Evolutionary conservation across 2,888 invertebrate genomes (phyloP).

Genomic region (Macrostomum cliftonense): DNA sequence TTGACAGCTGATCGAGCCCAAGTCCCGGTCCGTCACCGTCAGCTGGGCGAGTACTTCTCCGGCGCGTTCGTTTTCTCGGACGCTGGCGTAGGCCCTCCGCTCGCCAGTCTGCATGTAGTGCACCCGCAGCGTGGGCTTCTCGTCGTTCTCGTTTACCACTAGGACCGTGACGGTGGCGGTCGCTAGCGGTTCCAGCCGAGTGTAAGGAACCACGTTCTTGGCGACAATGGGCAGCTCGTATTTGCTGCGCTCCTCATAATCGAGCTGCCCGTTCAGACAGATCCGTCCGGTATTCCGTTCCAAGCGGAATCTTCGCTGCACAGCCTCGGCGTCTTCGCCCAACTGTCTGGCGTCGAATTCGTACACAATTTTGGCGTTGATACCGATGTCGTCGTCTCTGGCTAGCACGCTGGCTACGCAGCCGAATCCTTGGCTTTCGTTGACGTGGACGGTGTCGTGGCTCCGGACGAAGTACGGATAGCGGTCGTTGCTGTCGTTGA

Average conservation of each 20-base stretch:
- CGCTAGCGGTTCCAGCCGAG: neutral
- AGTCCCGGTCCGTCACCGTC: neutral
- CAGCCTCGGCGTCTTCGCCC: neutral
- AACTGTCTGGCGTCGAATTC: neutral
- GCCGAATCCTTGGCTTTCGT: neutral
- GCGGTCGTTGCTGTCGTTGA: no score
- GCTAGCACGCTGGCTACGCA: neutral
- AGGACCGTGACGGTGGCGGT: neutral
- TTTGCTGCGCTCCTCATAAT: neutral
- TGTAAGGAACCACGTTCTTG: neutral
- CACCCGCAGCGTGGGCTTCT: slow-evolving; percentile 1
- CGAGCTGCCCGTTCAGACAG: neutral
- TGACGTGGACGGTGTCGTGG: neutral
- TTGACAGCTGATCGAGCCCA: no score
- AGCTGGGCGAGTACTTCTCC: neutral
- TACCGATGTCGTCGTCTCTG: neutral
- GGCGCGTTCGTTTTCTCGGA: neutral
- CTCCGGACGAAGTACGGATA: neutral
- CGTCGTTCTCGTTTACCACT: slow-evolving; percentile 3
- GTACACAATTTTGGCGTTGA: slow-evolving; percentile 2
- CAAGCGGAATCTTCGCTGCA: neutral
- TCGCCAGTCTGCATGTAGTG: neutral
- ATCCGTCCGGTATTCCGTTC: neutral
- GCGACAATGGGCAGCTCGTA: neutral
- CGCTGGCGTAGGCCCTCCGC: neutral